Base-by-base conservation (phyloP, 2,888 invertebrate species). In the Diaphora mendica region DNA sequence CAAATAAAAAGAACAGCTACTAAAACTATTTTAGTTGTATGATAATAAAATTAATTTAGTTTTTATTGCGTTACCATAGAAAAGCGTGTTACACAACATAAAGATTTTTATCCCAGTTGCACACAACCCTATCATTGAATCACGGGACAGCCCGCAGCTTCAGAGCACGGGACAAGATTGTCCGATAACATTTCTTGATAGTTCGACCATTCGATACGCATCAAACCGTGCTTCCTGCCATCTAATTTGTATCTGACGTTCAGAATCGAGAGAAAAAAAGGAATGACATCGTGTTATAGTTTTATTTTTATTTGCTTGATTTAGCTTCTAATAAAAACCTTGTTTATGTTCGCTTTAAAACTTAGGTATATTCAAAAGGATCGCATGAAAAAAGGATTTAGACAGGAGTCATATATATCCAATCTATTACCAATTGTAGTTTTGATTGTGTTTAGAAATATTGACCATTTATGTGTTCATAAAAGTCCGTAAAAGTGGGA, bases 201-300 rank as follows among this genome's bases (percentile, higher is more conserved):
- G 82, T 78, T 82, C 83, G 86, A 89, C 88, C 82, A 91, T 89
- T 83, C 84, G 93, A 93, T 91, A 92, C 88, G 86, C 86, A 87
- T 88, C 86, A 86, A 84, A 85, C 86, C 85, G 79, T 82, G 86
- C 86, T 90, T 90, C 88, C 89, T 87, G 85, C 82, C 80, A 73
- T 74, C 80, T 83, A 85, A 85, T 84, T 80, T 80, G 78, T 80
- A 70, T 76, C 80, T 80, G 82, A 79, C 74, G 78, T 79, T 78
- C 77, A 73, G 80, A 78, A 76, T 76, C 70, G 68, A 77, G 77
- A 76, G 39, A 69, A 73, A 77, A 42, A 72, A 70, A 75, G 67
- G 70, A 62, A 75, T 8, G 39, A 70, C 8, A 30, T 64, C 62
- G 55, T 33, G 70, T 68, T 76, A 66, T 64, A 23, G 26, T 73